Evolutionary conservation across 1,140 invertebrate species (phyloP).

Genomic region (Megalopta genalis): DNA sequence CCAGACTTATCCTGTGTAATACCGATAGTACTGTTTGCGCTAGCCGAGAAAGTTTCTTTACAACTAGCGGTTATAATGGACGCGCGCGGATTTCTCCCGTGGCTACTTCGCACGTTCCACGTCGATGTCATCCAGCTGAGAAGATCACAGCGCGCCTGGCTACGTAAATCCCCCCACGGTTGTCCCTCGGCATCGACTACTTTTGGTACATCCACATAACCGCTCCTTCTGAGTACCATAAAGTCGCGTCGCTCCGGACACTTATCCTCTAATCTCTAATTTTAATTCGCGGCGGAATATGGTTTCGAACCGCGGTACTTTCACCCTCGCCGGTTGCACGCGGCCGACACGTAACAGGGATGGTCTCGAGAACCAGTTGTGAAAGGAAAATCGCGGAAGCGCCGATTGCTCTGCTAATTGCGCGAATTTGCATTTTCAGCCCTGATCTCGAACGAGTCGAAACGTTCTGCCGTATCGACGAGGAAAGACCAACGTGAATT

Average conservation of each 20-base stretch:
- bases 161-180: not conserved
- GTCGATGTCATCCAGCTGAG: constrained; percentile 41
- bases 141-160: constrained; percentile 8
- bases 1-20: constrained; percentile 60
- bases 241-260: not conserved
- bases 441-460: too few relatives aligned
- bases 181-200: not conserved
- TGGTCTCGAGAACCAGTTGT: too few relatives aligned
- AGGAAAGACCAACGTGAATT: too few relatives aligned
- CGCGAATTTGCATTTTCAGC: too few relatives aligned
- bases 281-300: too few relatives aligned
- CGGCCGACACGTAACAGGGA: too few relatives aligned
- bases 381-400: too few relatives aligned
- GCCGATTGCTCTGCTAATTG: too few relatives aligned
- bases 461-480: too few relatives aligned
- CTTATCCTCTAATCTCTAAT: too few relatives aligned
- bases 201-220: not conserved
- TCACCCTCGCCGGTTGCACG: too few relatives aligned
- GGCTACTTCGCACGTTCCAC: constrained; percentile 61
- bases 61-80: constrained; percentile 55
- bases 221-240: not conserved
- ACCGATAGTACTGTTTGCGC: constrained; percentile 67
- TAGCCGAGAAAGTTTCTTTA: constrained; percentile 66
- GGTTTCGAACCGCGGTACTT: too few relatives aligned
- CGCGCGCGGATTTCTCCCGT: constrained; percentile 64